These are phyloP conservation scores for Peromyscus leucopus DNA, from an alignment of 2,113 vertebrate genomes.

Conservation along the genomic window DNA sequence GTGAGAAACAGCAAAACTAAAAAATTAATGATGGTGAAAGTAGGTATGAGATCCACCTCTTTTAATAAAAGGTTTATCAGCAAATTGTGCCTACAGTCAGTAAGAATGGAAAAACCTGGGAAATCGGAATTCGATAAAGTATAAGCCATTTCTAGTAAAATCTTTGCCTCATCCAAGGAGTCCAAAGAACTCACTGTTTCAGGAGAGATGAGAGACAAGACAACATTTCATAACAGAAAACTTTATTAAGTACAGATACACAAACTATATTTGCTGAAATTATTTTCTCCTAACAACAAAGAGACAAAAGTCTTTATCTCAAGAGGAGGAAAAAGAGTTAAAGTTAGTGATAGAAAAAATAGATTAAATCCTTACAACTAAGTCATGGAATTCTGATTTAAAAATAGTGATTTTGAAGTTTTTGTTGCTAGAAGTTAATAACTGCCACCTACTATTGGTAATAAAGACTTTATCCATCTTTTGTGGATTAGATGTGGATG, in stretches of 20 bases:
- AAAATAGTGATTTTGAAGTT: neutral
- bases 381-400: constrained; percentile 33
- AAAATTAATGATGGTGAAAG: constrained; percentile 61
- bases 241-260: neutral
- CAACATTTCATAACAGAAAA: constrained; percentile 7
- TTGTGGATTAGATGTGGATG: constrained; percentile 34
- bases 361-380: neutral
- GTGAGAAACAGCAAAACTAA: constrained; percentile 64
- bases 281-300: constrained; percentile 30
- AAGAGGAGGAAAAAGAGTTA: constrained; percentile 54
- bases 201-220: constrained; percentile 14
- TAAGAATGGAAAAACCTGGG: constrained; percentile 13
- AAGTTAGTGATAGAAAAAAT: constrained; percentile 57
- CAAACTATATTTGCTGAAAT: constrained; percentile 25
- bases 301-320: neutral
- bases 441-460: neutral
- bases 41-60: constrained; percentile 41
- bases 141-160: constrained; percentile 55
- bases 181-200: constrained; percentile 12
- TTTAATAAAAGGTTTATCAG: constrained; percentile 42
- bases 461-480: constrained; percentile 62
- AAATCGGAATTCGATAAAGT: constrained; percentile 59
- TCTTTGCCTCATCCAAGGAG: neutral
- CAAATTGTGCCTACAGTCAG: constrained; percentile 41
- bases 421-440: constrained; percentile 22